Evolutionary conservation across 1,140 invertebrate genomes (phyloP), one percentile per base, ranked within the genome.

Genomic region (Xylocopa sonorina): DNA sequence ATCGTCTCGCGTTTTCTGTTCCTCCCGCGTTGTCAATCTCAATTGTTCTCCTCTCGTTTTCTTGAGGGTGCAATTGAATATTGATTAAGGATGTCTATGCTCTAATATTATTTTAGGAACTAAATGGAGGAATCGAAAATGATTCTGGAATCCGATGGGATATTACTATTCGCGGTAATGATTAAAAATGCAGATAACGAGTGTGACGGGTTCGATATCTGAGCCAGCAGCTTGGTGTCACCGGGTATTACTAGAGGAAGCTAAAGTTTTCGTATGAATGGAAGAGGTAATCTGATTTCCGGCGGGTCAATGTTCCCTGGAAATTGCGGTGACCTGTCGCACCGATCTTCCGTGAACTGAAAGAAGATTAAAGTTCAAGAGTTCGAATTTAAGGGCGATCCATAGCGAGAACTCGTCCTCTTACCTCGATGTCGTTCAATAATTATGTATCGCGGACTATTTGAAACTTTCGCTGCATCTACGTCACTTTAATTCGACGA

Each of bases 311-410:
- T 77, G 74, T 77, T 77, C 74, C 46, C 46, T 58, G 64, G 43
- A 69, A 77, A 77, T 77, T 77, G 75, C 64, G 83, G 79, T 69
- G 78, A 82, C 82, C 80, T 53, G 73, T 84, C 77, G 76, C 62
- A 60, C 66, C 66, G 51, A 38, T 76, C 72, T 76, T 76, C 71
- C 60, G 21, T 43, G 71, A 71, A 81, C 78, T 53, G 67, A 84
- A 84, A 84, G 82, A 84, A 84, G 83, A 84, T 84, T 84, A 84
- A 84, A 84, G 77, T 80, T 57, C 67, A n/a, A 38, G 53, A 71
- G 73, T 63, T 79, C 66, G 72, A 78, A 84, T 69, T 84, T 76
- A 67, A 83, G 81, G n/a, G 82, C 72, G 83, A 80, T 84, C 73
- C 78, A 9, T 43, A 53, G 24, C 53, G n/a, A 64, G 21, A 80